Evolutionary conservation across 1,140 invertebrate genomes (phyloP), one percentile per base, ranked within the genome.

Genomic region (Venustaconcha ellipsiformis): DNA sequence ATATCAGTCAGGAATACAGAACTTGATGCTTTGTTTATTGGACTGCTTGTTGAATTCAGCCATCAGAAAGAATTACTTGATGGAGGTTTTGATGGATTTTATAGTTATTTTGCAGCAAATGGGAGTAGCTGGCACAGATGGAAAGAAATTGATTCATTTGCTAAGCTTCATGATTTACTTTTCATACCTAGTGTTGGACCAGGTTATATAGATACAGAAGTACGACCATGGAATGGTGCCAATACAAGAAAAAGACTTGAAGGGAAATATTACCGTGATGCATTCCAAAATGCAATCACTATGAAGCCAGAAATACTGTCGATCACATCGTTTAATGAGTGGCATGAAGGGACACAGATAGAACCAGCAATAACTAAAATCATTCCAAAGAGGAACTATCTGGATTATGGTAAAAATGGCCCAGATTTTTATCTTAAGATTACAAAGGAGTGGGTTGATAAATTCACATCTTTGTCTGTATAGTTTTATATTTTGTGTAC

Each of bases 311-410:
- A 76, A 58, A 79, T 90, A 48, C 74, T 92, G 37, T 90, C 89
- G 20, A 90, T 92, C 18, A 92, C 91, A 15, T 91, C 90, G 13
- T 92, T 92, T 80, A 92, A 92, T 81, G 91, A 92, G 79, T 92
- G 91, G 91, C 91, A 92, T 73, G 91, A 92, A 84, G 91, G 91
- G 13, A 91, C 91, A 17, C 92, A 92, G 80, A 91, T 92, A 70
- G 91, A 92, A 80, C 84, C 89, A 66, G 91, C 91, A 5, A 72
- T 89, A 23, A 87, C 86, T 68, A 82, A 80, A 76, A 78, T 78
- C 59, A 48, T 78, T 72, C 68, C 70, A 64, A 70, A 79, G 67
- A 83, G 84, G 70, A 86, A 78, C 67, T 91, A 91, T 78, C 67
- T 82, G 56, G 84, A 87, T 67, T 91, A 91, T 79, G 74, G 67